phyloP scores from a whole-genome alignment of 2,797 vertebrate genomes.

The Siniperca undulata region DNA sequence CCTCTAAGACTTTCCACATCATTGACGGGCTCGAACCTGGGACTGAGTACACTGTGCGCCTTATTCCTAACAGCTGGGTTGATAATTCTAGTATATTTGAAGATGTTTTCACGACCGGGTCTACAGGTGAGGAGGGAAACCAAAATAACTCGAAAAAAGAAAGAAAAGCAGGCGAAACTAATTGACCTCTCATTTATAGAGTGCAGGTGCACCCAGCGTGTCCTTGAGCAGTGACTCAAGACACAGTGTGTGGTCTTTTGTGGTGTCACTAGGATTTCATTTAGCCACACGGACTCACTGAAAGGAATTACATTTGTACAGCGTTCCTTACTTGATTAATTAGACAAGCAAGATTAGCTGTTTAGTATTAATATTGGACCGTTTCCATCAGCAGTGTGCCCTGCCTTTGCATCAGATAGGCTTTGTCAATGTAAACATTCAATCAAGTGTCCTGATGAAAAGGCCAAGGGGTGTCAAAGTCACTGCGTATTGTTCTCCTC shows the following conservation, averaged over 20 bases:
- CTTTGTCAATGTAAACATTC: constrained; percentile 79
- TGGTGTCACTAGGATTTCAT: constrained; percentile 71
- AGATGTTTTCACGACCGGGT: constrained; percentile 91
- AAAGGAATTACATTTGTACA: constrained; percentile 82
- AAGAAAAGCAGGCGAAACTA: constrained; percentile 31
- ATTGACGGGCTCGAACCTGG: constrained; percentile 90
- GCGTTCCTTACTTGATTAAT: constrained; percentile 82
- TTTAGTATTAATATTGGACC: constrained; percentile 85
- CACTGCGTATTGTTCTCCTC: constrained; percentile 73
- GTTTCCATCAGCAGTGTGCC: constrained; percentile 64
- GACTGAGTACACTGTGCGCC: constrained; percentile 90
- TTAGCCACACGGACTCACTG: constrained; percentile 48
- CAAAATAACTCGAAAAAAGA: background rate
- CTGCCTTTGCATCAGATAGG: constrained; percentile 68
- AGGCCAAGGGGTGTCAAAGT: constrained; percentile 80
- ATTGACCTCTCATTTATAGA: constrained; percentile 28
- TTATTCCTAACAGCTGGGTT: constrained; percentile 91
- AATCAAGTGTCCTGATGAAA: constrained; percentile 78
- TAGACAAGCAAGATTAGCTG: constrained; percentile 84
- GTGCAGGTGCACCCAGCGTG: background rate
- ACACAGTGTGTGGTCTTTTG: constrained; percentile 43
- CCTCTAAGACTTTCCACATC: constrained; percentile 89
- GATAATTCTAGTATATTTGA: constrained; percentile 95
- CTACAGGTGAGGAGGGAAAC: constrained; percentile 88
- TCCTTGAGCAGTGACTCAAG: constrained; percentile 71